Base-by-base conservation (phyloP, 2,888 invertebrate species). In the Callinectes sapidus region DNA sequence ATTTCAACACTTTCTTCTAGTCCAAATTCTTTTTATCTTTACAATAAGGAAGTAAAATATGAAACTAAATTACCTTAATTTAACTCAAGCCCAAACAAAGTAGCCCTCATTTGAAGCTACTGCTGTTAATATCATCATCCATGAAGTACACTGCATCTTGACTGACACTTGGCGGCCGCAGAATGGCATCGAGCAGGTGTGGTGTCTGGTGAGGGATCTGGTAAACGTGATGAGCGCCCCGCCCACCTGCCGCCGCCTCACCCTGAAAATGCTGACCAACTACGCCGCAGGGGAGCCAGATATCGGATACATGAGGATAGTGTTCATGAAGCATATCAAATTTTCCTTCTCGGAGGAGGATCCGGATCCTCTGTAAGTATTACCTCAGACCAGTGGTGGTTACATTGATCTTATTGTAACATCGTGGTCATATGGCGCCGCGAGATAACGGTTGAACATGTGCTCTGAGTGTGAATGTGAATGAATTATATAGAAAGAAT, bases 131-230 rank as follows among this genome's bases (percentile, higher is more conserved):
- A 0, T 10, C 10, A 48, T 48, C 8, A 48, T 48, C 8, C 48
- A 48, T 48, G 48, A 10, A 48, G 8, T 48, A 48, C 48, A 48
- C 48, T n/a, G n/a, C 0, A 23, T 55, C 14, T 14, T 18, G 61
- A 61, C 18, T 61, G 18, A 61, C 48, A 18, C 39, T 55, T 42
- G 18, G 16, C 18, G 14, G 35, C 42, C 48, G 10, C 92, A 98
- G 98, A 97, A 97, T 95, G 97, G 97, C 13, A 97, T 98, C 71
- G 98, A 98, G 95, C 97, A 97, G 95, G 96, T 99, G 93, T 98
- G 98, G 98, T 96, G 96, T 85, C 96, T 97, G 90, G 97, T 98
- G 13, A 97, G 97, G 95, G 99, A 99, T 96, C 96, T 99, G 94
- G 96, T 98, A 90, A 96, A 97, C 90, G 96, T 97, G 90, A 94